Evolutionary conservation across 2,113 vertebrate genomes (phyloP), one percentile per base, ranked within the genome.

Genomic region (Sylvia atricapilla): DNA sequence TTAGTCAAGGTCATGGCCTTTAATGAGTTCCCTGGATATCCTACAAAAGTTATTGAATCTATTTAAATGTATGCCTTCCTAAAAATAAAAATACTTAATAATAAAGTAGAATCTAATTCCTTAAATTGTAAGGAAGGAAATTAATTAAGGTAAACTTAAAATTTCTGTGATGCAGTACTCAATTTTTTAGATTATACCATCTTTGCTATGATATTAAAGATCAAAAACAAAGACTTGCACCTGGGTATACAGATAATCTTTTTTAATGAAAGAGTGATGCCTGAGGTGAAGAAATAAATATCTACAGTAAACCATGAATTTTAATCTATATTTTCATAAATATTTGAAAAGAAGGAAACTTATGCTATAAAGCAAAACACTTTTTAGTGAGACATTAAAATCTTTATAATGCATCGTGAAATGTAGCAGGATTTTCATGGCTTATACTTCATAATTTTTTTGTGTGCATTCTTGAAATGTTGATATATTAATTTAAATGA

Each of bases 1-100:
- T 84, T 81, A 67, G 25, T 76, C 78, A 84, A 68, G 62, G 83
- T 90, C 77, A 66, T 3, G 27, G 56, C 69, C 74, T 95, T 73
- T 90, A 93, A 93, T 79, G 60, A 91, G 46, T 66, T 95, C 70
- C 90, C 80, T 91, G 66, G 80, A 64, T 90, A 85, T 77, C 25
- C 30, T 69, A 59, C 9, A 52, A 28, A 60, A 52, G 21, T 58
- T 87, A 49, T 6, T 44, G 68, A 89, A 63, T 75, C 43, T 69
- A 35, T 41, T 89, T 31, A 95, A 88, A 90, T 33, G 2, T 81
- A 68, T 43, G 6, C 5, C 23, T 89, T 62, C 22, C 16, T 79
- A 55, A n/a, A 83, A 84, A 10, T 6, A 46, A n/a, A 84, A 92
- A 90, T 58, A 78, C 11, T 37, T 93, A 25, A 50, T 24, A 33